Conservation (phyloP, 1,140 invertebrate genomes). For the Papilio polyxenes region DNA sequence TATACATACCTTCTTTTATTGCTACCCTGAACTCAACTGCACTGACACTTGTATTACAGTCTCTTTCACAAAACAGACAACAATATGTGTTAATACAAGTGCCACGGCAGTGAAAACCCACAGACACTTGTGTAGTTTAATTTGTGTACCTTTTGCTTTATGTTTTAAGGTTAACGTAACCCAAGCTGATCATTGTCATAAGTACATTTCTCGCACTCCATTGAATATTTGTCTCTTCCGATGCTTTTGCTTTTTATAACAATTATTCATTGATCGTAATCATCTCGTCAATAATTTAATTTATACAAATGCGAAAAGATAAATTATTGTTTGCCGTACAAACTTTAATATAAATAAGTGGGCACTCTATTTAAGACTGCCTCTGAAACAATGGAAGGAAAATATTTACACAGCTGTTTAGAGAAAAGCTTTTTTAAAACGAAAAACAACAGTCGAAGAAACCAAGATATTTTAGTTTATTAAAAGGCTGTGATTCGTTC, state of each 20-base stretch:
- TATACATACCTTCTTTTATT: neutral
- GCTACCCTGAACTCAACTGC: neutral
- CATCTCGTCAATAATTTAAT: neutral
- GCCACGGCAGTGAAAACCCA: too few species aligned
- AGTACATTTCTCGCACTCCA: neutral
- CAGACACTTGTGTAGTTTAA: neutral
- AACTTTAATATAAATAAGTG: slow-evolving; percentile 8
- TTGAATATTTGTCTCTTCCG: neutral
- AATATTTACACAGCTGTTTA: slow-evolving; percentile 9
- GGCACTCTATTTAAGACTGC: neutral
- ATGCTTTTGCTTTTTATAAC: neutral
- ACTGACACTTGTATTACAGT: too few species aligned
- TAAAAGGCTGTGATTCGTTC: neutral
- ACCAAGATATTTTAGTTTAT: neutral
- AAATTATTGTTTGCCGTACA: neutral
- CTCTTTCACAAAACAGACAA: too few species aligned
- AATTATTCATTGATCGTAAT: neutral
- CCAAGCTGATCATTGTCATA: neutral
- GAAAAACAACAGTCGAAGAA: slow-evolving; percentile 8
- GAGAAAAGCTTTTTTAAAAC: slow-evolving; percentile 5
- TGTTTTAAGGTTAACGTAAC: neutral
- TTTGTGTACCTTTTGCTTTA: neutral
- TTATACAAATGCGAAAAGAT: neutral
- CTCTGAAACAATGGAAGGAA: neutral
- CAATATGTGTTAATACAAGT: too few species aligned